Conservation (phyloP, 2,113 vertebrate species). For the Alces alces region DNA sequence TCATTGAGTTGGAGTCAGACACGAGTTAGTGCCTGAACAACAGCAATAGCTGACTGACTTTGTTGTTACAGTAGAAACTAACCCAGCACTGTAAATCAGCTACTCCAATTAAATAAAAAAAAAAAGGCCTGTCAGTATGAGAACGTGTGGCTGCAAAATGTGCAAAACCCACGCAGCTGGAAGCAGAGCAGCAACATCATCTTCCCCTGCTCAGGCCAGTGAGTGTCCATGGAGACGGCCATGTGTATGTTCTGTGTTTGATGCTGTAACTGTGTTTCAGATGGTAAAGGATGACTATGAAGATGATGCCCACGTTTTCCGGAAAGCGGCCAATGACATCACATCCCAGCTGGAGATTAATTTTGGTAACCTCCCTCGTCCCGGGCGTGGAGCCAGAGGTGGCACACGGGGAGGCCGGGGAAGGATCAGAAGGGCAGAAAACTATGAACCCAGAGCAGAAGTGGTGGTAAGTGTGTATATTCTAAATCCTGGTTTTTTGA, state of each 20-base stretch:
- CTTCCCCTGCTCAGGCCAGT: background rate
- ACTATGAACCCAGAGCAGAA: slow-evolving; percentile 56
- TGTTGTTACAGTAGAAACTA: background rate
- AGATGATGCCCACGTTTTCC: slow-evolving; percentile 79
- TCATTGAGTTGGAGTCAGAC: background rate
- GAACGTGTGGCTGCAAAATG: background rate
- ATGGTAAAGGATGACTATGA: slow-evolving; percentile 80
- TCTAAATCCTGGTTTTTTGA: background rate
- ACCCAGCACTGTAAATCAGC: background rate
- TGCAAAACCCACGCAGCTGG: background rate
- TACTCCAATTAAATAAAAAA: background rate
- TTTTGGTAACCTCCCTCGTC: slow-evolving; percentile 90
- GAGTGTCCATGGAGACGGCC: background rate
- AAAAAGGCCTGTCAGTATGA: background rate
- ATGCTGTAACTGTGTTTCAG: slow-evolving; percentile 66
- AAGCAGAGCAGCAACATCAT: fast-evolving
- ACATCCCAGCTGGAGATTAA: slow-evolving; percentile 94
- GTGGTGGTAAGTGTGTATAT: slow-evolving; percentile 64
- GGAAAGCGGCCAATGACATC: slow-evolving; percentile 93
- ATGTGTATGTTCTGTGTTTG: too few species aligned
- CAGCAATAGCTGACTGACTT: background rate
- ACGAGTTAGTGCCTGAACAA: background rate
- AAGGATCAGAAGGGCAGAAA: slow-evolving; percentile 71
- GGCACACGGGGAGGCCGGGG: slow-evolving; percentile 79
- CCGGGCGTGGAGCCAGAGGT: slow-evolving; percentile 86